Percentiles rank a stretch among this genome's conserved stretches.
These are phyloP conservation scores for Scelioninae gen. 1 DNA, from an alignment of 2,888 invertebrate genomes.

Conservation along the genomic window DNA sequence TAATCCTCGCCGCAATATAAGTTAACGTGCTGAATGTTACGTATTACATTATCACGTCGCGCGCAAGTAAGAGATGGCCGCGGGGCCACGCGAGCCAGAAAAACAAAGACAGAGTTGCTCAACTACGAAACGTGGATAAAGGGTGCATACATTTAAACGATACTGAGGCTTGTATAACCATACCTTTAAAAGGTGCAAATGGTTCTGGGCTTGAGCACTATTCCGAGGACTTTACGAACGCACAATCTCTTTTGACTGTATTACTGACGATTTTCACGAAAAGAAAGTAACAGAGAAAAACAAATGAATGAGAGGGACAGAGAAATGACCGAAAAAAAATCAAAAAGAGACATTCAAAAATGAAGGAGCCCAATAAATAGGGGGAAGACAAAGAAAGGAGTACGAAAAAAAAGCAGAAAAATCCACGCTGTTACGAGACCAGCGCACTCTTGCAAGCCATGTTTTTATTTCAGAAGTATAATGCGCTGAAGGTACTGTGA, in stretches of 20 bases:
- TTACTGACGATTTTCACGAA: slow-evolving; percentile 55
- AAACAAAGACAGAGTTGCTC: slow-evolving; percentile 61
- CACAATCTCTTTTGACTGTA: slow-evolving; percentile 67
- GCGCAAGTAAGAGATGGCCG: slow-evolving; percentile 35
- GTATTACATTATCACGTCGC: slow-evolving; percentile 77
- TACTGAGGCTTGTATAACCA: slow-evolving; percentile 64
- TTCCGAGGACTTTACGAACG: slow-evolving; percentile 68
- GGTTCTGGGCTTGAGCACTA: slow-evolving; percentile 63
- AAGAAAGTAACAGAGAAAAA: slow-evolving; percentile 6
- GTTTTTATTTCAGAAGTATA: slow-evolving; percentile 66
- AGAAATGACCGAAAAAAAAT: slow-evolving; percentile 18
- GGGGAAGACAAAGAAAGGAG: neutral
- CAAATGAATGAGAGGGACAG: neutral
- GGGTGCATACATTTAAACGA: slow-evolving; percentile 68
- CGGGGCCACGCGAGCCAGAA: slow-evolving; percentile 26
- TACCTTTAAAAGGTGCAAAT: slow-evolving; percentile 70
- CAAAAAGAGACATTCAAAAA: slow-evolving; percentile 51
- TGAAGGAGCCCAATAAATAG: slow-evolving; percentile 30
- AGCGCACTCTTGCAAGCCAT: slow-evolving; percentile 55
- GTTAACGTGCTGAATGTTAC: slow-evolving; percentile 80
- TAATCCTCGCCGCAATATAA: slow-evolving; percentile 82
- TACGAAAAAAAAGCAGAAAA: slow-evolving; percentile 42
- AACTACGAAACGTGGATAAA: slow-evolving; percentile 61
- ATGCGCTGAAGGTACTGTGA: slow-evolving; percentile 57
- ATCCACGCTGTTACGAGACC: slow-evolving; percentile 57